phyloP scores from a whole-genome alignment of 2,113 vertebrate genomes.

The cat (Felis catus) region DNA sequence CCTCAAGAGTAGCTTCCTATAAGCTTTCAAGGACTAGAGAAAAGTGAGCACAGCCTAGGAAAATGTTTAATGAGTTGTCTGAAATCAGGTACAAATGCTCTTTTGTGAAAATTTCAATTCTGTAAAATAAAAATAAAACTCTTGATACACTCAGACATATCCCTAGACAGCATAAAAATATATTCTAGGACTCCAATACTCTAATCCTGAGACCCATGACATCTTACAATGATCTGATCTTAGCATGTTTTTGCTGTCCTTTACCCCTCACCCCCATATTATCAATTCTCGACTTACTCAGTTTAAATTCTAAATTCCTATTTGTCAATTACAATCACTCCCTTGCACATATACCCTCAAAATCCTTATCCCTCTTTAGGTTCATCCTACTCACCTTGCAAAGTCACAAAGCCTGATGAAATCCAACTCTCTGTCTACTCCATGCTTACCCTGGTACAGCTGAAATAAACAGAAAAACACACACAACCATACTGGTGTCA shows the following conservation, averaged over 20 bases:
- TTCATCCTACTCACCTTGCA: not conserved
- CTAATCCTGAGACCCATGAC: not conserved
- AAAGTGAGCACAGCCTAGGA: not conserved
- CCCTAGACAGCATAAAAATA: not conserved
- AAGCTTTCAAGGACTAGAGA: too few species aligned
- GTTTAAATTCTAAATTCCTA: not conserved
- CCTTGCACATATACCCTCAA: not conserved
- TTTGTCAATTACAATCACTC: not conserved
- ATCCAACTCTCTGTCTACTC: not conserved
- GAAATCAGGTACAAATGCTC: not conserved
- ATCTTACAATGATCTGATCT: not conserved
- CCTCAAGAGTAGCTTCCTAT: not conserved
- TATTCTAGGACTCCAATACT: not conserved
- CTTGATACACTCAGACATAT: not conserved
- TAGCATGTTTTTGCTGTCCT: not conserved
- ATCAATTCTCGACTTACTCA: not conserved
- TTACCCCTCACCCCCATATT: too few species aligned
- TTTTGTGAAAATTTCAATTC: not conserved
- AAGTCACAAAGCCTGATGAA: not conserved
- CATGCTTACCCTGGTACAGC: not conserved
- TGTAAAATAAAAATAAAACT: not conserved
- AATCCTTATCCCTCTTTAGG: not conserved
- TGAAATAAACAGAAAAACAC: conserved; percentile 4
- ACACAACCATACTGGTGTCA: not conserved
- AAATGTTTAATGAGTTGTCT: not conserved